Conservation (phyloP, 2,113 vertebrate genomes). For the Cololabis saira region DNA sequence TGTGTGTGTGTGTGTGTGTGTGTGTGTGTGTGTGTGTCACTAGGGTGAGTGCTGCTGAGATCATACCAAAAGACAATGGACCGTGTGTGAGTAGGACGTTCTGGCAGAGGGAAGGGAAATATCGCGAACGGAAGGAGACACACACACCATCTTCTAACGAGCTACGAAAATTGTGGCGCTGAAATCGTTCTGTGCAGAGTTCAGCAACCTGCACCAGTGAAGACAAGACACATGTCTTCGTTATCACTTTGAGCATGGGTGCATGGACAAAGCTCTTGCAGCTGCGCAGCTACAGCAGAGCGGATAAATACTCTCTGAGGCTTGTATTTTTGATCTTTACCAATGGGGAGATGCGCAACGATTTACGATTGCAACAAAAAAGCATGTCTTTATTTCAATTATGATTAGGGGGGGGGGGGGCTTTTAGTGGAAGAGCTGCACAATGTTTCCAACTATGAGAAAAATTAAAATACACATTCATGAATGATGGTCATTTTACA, state of each 20-base stretch:
- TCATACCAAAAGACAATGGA: conserved; percentile 80
- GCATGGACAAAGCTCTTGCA: not conserved
- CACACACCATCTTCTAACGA: conserved; percentile 45
- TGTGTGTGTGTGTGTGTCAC: conserved; percentile 50
- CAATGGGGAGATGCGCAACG: too few relatives aligned
- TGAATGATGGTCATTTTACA: not conserved
- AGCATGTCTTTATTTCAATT: too few relatives aligned
- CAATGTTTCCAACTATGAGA: not conserved
- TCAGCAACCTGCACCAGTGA: conserved; percentile 39
- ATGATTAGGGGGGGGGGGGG: not conserved
- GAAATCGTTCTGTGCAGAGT: conserved; percentile 1
- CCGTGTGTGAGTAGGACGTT: conserved; percentile 71
- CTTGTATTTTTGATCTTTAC: not conserved
- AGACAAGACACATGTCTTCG: conserved; percentile 2
- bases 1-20: conserved; percentile 45
- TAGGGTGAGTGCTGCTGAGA: conserved; percentile 70
- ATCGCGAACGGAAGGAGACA: conserved; percentile 57
- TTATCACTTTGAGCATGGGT: not conserved
- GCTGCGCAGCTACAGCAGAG: not conserved
- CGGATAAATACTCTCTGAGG: not conserved
- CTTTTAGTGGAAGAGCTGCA: not conserved
- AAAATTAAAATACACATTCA: not conserved
- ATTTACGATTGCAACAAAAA: too few relatives aligned
- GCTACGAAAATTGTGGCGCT: not conserved
- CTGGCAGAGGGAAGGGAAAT: conserved; percentile 71